Evolutionary conservation across 2,797 vertebrate genomes (phyloP).

Genomic region (Nyctibius grandis): DNA sequence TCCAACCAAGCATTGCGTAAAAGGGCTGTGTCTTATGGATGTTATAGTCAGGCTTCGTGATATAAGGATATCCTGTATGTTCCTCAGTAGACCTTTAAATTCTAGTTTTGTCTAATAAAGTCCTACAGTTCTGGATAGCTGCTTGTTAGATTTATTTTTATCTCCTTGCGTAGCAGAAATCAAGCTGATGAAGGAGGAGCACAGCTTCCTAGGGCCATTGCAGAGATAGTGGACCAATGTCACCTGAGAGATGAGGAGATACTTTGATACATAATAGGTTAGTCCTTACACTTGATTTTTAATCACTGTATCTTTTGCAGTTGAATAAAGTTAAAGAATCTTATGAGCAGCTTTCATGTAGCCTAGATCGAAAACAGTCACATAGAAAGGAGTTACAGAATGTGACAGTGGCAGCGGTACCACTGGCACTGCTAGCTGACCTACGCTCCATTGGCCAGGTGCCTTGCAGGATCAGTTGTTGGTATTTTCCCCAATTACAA

Average conservation of each 20-base stretch:
- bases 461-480: not conserved
- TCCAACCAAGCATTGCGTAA: not conserved
- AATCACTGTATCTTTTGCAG: not conserved
- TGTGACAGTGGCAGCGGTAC: not conserved
- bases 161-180: not conserved
- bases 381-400: not conserved
- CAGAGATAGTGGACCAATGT: not conserved
- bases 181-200: not conserved
- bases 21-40: not conserved
- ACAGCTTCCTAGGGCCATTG: not conserved
- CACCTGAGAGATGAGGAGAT: not conserved
- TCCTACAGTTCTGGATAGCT: not conserved
- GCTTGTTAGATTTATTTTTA: not conserved
- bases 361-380: not conserved
- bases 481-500: not conserved
- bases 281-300: not conserved
- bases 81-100: not conserved
- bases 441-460: rapidly evolving
- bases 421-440: not conserved
- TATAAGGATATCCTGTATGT: not conserved
- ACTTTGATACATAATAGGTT: not conserved
- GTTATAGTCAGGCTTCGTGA: not conserved
- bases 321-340: not conserved
- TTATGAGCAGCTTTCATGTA: not conserved
- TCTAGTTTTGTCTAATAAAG: not conserved